Evolutionary conservation across 1,140 invertebrate genomes (phyloP), one percentile per base, ranked within the genome.

Genomic region (Zaprionus ghesquierei): DNA sequence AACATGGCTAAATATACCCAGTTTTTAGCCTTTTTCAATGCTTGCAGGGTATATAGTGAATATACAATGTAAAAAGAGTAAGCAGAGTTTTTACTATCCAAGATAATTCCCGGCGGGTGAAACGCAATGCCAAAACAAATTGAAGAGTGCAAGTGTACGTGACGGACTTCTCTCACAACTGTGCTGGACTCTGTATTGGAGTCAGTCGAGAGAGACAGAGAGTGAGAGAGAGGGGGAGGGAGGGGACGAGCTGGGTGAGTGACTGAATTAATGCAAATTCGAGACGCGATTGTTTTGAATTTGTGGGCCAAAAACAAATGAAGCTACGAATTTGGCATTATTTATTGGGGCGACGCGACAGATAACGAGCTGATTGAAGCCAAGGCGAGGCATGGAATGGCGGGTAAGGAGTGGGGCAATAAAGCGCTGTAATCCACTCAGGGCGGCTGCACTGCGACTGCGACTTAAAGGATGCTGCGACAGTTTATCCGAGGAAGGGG

Each of bases 401-500:
- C 4, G 15, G 18, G 27, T 33, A 13, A 60, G 41, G 58, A 23
- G 54, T 51, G 49, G 44, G 51, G 75, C 77, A 84, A 84, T 84
- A 82, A 77, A 66, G 82, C 82, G 72, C 71, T 87, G 82, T 86
- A 86, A 86, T 87, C 82, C 82, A 86, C 82, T 86, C 81, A 81
- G 49, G 12, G 46, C 15, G 79, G 68, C 35, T 41, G 62, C 62
- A 61, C 60, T 60, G 38, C 76, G 72, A 68, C 70, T 61, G 60
- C 8, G 38, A 44, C 60, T 74, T 64, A 77, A 69, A 70, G 65
- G 56, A 66, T 51, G 51, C 55, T 44, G 29, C 29, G 63, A 62
- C 44, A 73, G 64, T 60, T 50, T 73, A 53, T 31, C 22, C 27
- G n/a, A n/a, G n/a, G 33, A 18, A 22, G 27, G 65, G 15, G 15